Conservation (phyloP, 2,113 vertebrate species). For the Xyliphius kryptos region DNA sequence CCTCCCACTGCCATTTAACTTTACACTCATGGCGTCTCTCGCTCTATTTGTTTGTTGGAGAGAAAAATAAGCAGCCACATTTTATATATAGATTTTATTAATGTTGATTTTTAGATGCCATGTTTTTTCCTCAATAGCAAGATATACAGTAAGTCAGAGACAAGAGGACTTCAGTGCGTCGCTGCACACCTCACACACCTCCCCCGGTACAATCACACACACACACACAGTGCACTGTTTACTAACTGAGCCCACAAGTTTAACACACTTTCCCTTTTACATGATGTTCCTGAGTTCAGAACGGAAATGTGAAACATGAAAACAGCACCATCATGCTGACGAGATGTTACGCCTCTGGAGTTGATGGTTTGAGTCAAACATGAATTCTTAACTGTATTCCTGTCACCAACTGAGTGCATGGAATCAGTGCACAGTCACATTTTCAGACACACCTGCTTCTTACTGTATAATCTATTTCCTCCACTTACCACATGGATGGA, state of each 20-base stretch:
- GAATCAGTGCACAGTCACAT: too few species aligned
- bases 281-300: slow-evolving; percentile 54
- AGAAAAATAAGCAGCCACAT: slow-evolving; percentile 5
- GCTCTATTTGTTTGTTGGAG: too few species aligned
- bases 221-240: slow-evolving; percentile 30
- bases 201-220: slow-evolving; percentile 25
- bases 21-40: too few species aligned
- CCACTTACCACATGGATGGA: too few species aligned
- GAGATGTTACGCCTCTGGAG: background rate
- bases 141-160: slow-evolving; percentile 55
- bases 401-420: background rate
- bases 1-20: too few species aligned
- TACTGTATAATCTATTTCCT: too few species aligned
- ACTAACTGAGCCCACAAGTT: slow-evolving; percentile 11
- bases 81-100: slow-evolving; percentile 63
- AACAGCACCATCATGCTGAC: slow-evolving; percentile 32
- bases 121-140: slow-evolving; percentile 52
- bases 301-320: slow-evolving; percentile 39
- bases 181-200: slow-evolving; percentile 59
- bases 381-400: background rate
- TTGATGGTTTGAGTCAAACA: background rate
- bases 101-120: slow-evolving; percentile 59
- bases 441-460: too few species aligned
- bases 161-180: slow-evolving; percentile 62
- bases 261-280: slow-evolving; percentile 29